Evolutionary conservation across 2,797 vertebrate species (phyloP).

Genomic region (Mormyrus hasselquistii): DNA sequence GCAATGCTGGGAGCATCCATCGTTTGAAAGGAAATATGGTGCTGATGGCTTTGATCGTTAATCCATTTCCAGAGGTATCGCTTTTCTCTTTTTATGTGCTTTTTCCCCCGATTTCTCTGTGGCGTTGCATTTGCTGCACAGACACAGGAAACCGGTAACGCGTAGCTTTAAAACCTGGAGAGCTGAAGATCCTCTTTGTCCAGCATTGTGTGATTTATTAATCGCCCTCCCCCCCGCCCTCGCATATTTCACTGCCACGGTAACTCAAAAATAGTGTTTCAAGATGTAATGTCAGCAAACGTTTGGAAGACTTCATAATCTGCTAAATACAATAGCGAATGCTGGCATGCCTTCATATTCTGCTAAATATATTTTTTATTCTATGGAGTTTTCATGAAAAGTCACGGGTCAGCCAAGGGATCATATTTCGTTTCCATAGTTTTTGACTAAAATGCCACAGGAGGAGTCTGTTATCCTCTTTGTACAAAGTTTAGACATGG

Average conservation of each 20-base stretch:
- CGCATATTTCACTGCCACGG: background rate
- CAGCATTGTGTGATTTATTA: conserved; percentile 5
- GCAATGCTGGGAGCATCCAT: conserved; percentile 32
- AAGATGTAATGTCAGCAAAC: conserved; percentile 16
- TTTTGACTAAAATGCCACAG: conserved; percentile 1
- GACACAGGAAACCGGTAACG: conserved; percentile 16
- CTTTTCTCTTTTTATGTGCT: conserved; percentile 22
- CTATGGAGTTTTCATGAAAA: background rate
- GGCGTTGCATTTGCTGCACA: background rate
- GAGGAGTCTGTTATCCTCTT: background rate
- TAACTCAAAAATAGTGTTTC: conserved; percentile 12
- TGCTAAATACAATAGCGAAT: background rate
- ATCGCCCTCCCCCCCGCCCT: background rate
- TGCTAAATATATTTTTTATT: background rate
- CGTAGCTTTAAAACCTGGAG: background rate
- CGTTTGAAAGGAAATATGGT: conserved; percentile 32
- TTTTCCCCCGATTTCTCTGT: background rate
- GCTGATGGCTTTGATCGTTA: conserved; percentile 30
- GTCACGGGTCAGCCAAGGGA: background rate
- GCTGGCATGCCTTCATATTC: background rate
- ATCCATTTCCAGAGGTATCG: conserved; percentile 27
- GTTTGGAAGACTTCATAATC: conserved; percentile 15
- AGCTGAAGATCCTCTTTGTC: conserved; percentile 1
- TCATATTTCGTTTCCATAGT: background rate
- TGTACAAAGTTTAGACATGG: background rate